These are phyloP conservation scores for Leguminivora glycinivorella DNA, from an alignment of 1,140 invertebrate species.

Conservation along the genomic window DNA sequence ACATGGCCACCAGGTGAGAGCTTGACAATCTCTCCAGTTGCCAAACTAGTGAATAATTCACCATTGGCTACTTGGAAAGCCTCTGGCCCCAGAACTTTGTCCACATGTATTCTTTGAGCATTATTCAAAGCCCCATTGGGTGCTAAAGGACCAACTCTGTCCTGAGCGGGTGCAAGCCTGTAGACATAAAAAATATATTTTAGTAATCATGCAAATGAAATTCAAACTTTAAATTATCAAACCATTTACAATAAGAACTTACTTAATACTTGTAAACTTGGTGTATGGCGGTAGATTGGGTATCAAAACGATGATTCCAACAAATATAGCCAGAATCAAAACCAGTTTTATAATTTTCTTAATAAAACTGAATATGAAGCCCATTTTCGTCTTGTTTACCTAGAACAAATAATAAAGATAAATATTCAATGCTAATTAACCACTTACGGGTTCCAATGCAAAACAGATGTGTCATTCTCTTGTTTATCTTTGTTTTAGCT, in stretches of 20 bases:
- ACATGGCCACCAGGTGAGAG: constrained; percentile 79
- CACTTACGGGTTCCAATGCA: not conserved
- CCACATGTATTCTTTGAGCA: constrained; percentile 82
- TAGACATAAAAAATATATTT: constrained; percentile 45
- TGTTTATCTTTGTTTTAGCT: not conserved
- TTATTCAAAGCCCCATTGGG: constrained; percentile 82
- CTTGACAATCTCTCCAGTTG: constrained; percentile 85
- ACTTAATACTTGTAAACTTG: constrained; percentile 64
- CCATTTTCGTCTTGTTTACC: constrained; percentile 45
- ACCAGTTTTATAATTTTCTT: constrained; percentile 53
- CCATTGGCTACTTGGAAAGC: constrained; percentile 83
- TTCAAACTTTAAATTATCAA: constrained; percentile 8
- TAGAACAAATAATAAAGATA: constrained; percentile 35
- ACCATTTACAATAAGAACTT: constrained; percentile 43
- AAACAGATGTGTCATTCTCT: not conserved
- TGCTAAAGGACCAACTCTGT: constrained; percentile 80
- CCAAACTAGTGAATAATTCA: constrained; percentile 84
- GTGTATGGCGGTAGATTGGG: constrained; percentile 71
- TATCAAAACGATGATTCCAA: constrained; percentile 54
- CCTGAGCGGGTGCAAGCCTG: constrained; percentile 77
- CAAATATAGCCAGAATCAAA: constrained; percentile 49
- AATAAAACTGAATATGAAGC: constrained; percentile 54
- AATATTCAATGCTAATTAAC: not conserved
- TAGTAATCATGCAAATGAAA: constrained; percentile 29
- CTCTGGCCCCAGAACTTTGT: constrained; percentile 85